These are phyloP conservation scores for Lampropteryx suffumata DNA, from an alignment of 2,888 invertebrate species.

Conservation along the genomic window DNA sequence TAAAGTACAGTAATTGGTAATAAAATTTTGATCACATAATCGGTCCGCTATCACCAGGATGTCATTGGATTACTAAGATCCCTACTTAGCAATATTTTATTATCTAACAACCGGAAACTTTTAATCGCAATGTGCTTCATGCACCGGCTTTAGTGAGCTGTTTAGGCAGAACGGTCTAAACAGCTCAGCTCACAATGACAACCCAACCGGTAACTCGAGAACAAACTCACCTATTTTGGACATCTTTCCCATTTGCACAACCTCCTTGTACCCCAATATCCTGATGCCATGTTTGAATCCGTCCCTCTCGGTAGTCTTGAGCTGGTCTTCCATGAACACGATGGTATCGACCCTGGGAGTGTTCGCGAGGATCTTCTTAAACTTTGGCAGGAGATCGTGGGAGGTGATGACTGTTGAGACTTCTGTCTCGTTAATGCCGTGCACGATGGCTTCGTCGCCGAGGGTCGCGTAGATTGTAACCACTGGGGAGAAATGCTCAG, in stretches of 20 bases:
- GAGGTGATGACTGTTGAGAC: slow-evolving; percentile 96
- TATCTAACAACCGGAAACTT: too few species aligned
- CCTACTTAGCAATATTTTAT: too few species aligned
- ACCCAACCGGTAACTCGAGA: too few species aligned
- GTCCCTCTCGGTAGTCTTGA: slow-evolving; percentile 86
- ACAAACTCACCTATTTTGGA: slow-evolving; percentile 64
- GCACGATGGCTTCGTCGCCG: slow-evolving; percentile 97
- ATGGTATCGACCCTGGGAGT: slow-evolving; percentile 91
- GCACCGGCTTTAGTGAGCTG: too few species aligned
- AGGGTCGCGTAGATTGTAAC: slow-evolving; percentile 98
- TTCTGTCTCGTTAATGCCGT: slow-evolving; percentile 98
- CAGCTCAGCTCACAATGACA: too few species aligned
- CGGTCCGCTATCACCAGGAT: too few species aligned
- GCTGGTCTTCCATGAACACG: slow-evolving; percentile 94
- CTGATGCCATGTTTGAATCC: slow-evolving; percentile 89
- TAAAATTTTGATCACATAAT: too few species aligned
- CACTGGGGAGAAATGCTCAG: slow-evolving; percentile 73
- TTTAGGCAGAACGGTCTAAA: too few species aligned
- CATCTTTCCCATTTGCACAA: slow-evolving; percentile 57
- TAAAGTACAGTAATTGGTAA: too few species aligned
- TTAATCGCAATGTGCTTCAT: too few species aligned
- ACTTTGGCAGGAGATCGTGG: slow-evolving; percentile 95
- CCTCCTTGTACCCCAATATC: slow-evolving; percentile 88
- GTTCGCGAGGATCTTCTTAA: slow-evolving; percentile 88
- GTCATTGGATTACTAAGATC: too few species aligned